Evolutionary conservation across 2,888 invertebrate genomes (phyloP).

Genomic region (Athalia rosae): DNA sequence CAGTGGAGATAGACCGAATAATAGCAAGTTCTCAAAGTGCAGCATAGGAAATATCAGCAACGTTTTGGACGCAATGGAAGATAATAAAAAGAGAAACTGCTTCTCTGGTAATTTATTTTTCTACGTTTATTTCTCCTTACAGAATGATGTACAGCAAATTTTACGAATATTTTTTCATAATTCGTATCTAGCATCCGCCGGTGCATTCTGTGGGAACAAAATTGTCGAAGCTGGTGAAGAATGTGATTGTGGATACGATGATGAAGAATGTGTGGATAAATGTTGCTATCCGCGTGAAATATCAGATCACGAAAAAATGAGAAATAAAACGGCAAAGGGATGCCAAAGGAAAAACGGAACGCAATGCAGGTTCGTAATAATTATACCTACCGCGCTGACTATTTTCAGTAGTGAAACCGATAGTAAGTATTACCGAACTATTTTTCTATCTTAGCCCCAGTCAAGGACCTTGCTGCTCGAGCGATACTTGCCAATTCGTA

Average conservation of each 20-base stretch:
- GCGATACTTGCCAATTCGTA: slow-evolving; percentile 86
- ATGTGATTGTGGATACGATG: slow-evolving; percentile 97
- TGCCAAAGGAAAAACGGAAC: slow-evolving; percentile 86
- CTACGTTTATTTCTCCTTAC: not conserved
- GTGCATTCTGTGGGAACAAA: slow-evolving; percentile 99
- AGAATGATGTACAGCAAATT: slow-evolving; percentile 1
- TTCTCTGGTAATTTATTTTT: slow-evolving; percentile 79
- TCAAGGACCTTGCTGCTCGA: slow-evolving; percentile 96
- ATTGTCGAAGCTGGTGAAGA: slow-evolving; percentile 98
- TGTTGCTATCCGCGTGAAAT: slow-evolving; percentile 95
- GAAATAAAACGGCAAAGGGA: slow-evolving; percentile 84
- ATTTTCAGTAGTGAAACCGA: no score
- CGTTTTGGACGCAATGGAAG: slow-evolving; percentile 93
- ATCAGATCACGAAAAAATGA: slow-evolving; percentile 81
- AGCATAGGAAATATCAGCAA: slow-evolving; percentile 96
- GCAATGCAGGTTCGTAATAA: slow-evolving; percentile 82
- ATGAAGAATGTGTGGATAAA: slow-evolving; percentile 91
- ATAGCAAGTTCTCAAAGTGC: slow-evolving; percentile 97
- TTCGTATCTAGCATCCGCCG: slow-evolving; percentile 80
- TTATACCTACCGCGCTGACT: no score
- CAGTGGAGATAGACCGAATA: slow-evolving; percentile 97
- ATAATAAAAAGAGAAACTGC: slow-evolving; percentile 94
- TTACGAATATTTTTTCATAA: slow-evolving; percentile 44
- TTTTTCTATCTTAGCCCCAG: slow-evolving; percentile 83
- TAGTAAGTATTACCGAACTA: not conserved